A percentile compares a stretch with the other conserved stretches of the same genome.
These are phyloP conservation scores for Teleiodes luculella DNA, from an alignment of 2,888 invertebrate genomes.

Conservation along the genomic window DNA sequence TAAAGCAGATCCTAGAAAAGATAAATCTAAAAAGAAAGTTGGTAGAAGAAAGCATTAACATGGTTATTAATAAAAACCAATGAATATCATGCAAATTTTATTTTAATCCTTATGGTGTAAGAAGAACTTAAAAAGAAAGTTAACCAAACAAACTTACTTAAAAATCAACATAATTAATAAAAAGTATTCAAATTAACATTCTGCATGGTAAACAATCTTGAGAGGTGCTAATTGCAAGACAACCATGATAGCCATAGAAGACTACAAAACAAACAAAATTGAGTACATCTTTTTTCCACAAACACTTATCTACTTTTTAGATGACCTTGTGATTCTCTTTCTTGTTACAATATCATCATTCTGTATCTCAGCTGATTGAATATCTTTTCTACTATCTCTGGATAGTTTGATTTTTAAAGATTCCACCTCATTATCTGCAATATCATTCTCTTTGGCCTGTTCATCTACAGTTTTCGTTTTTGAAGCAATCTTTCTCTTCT, in stretches of 20 bases:
- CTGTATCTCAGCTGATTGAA: no score
- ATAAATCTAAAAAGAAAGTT: constrained; percentile 59
- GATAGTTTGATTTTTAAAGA: background rate
- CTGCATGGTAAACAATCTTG: no score
- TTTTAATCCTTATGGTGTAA: no score
- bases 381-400: no score
- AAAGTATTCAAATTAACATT: no score
- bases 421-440: background rate
- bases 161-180: background rate
- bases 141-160: background rate
- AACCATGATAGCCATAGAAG: no score
- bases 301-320: background rate
- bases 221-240: no score
- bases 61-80: constrained; percentile 17
- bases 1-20: constrained; percentile 48
- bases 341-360: background rate
- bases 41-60: constrained; percentile 58
- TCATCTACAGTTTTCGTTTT: constrained; percentile 19
- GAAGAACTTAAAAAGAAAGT: background rate
- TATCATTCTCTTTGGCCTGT: constrained; percentile 4
- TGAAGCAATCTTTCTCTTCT: constrained; percentile 28
- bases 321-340: background rate
- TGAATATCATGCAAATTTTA: background rate
- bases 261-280: no score
- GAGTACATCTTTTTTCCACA: no score